Evolutionary conservation across 1,140 invertebrate genomes (phyloP), one percentile per base, ranked within the genome.

Genomic region (Aphaenogaster rudis): DNA sequence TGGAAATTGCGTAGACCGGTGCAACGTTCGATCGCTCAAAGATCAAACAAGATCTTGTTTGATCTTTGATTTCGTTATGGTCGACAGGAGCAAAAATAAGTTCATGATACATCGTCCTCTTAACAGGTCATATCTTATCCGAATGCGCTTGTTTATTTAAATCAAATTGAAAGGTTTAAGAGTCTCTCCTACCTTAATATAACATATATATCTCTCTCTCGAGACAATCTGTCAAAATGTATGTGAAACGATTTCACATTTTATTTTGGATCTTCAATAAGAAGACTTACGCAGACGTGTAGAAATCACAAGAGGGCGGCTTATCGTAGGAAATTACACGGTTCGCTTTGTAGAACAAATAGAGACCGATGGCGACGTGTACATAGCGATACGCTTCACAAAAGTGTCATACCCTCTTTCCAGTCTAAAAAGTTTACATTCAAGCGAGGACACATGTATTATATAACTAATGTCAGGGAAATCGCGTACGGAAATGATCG

Each of bases 361-460:
- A 50, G n/a, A 71, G 36, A 69, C 15, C 45, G 15, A 39, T 54
- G 54, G 39, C 39, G 21, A 61, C 28, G 33, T 80, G 45, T 81
- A 71, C 15, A 81, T 81, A 81, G n/a, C 21, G 48, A 69, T 81
- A 80, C 13, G 11, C 21, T 13, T 45, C 48, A 45, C 48, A 81
- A 57, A 9, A 81, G 78, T 71, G 8, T 54, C 7, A 28, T 54
- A 48, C n/a, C 45, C 33, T 48, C 21, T 64, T 84, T 84, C 21
- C 48, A 63, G 15, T 86, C 50, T 52, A 28, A 66, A 86, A 78
- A 86, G 33, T 66, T 81, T 33, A 54, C 33, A 33, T 50, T 69
- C 33, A 7, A 72, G 45, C n/a, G 17, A 81, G 63, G n/a, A 74
- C 33, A n/a, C 72, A 45, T 59, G 39, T 76, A 15, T 76, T 76